Evolutionary conservation across 1,140 invertebrate species (phyloP).

Genomic region (Cydia pomonella): DNA sequence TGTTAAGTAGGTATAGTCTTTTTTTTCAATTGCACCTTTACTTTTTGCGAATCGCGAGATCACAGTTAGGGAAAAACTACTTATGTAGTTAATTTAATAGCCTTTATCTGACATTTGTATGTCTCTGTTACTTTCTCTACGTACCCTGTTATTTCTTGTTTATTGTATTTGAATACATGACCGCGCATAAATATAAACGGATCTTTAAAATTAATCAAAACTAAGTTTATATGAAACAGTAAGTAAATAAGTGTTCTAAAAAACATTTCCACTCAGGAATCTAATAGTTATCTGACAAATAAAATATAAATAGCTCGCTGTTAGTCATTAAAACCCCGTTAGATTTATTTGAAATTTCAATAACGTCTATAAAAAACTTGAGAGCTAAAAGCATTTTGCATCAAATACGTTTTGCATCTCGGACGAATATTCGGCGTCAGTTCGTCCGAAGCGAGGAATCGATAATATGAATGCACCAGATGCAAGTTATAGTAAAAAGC

Average conservation of each 20-base stretch:
- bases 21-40: no score
- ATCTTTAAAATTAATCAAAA: background rate
- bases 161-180: no score
- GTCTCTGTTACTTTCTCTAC: no score
- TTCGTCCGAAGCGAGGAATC: constrained; percentile 21
- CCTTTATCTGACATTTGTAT: no score
- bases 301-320: background rate
- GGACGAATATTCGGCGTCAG: constrained; percentile 4
- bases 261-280: background rate
- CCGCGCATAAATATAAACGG: no score
- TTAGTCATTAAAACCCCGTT: background rate
- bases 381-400: constrained; percentile 20
- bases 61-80: no score
- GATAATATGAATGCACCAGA: constrained; percentile 27
- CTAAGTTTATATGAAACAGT: background rate
- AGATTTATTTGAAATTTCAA: background rate
- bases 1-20: background rate
- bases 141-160: no score
- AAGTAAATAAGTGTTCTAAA: background rate
- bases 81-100: no score
- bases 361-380: background rate
- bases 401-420: constrained; percentile 13
- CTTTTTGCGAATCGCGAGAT: no score
- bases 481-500: constrained; percentile 7
- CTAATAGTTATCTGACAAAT: background rate